Evolutionary conservation across 37 sponge, comb jelly and placozoan species (phyloP), one percentile per base, ranked within the genome.

Genomic region (Lycopodina hypogea): DNA sequence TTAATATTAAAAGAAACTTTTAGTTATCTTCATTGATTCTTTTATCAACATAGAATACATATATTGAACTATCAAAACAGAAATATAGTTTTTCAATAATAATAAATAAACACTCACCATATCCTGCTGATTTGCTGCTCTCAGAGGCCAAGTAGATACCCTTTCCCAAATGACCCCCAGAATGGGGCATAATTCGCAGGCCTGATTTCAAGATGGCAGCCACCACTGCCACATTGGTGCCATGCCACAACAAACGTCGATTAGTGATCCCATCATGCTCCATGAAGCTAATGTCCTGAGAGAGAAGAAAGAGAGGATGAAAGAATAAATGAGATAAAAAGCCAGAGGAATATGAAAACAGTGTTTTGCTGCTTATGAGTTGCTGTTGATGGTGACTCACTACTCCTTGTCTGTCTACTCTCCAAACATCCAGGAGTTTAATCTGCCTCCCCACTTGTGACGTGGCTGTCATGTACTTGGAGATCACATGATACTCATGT

Each of bases 131-230:
- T 67, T 92, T 95, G 74, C 86, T 85, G 72, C 83, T 71, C 55
- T 95, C 95, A 17, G 95, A 95, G 51, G 96, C 96, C 68, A 95
- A 93, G 71, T 95, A 95, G 21, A 95, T 95, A 26, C 96, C 94
- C 69, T 59, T 79, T 2, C 96, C 96, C 62, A 95, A 93, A 24
- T 93, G 35, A 6, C 96, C 96, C 15, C 96, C 96, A 17, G 93
- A 93, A 81, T 95, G 96, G 39, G 96, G 96, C 96, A 95, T 95
- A 39, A 95, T 95, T 22, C 93, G 76, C 42, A 92, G 93, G 1
- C 96, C 93, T 26, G 76, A 81, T 80, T 90, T 89, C 72, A 92
- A 58, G 40, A 93, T 95, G 72, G 96, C 96, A 0, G 96, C 96
- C 35, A 95, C 96, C 55, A 93, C 96, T 30, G 96, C 96, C 2